These are phyloP conservation scores for Ctenochaetus hawaiiensis DNA, from an alignment of 2,797 vertebrate species.

Conservation along the genomic window DNA sequence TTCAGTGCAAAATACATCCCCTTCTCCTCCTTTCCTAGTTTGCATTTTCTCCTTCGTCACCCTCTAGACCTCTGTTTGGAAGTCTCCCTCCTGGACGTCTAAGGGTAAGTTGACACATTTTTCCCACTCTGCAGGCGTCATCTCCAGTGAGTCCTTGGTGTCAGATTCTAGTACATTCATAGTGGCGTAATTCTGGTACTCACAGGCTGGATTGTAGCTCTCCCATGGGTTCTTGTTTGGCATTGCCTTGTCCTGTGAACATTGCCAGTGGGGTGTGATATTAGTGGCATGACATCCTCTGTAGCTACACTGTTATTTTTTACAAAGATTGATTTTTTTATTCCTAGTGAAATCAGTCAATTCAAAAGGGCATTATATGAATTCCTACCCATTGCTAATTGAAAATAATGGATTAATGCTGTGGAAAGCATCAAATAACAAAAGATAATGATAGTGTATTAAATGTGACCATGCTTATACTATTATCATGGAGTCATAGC, in stretches of 20 bases:
- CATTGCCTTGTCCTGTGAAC: constrained; percentile 94
- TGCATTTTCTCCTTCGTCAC: constrained; percentile 71
- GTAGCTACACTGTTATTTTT: constrained; percentile 36
- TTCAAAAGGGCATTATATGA: constrained; percentile 56
- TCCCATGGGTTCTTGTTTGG: constrained; percentile 98
- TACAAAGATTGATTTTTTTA: constrained; percentile 30
- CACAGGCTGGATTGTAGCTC: constrained; percentile 96
- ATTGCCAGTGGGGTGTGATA: constrained; percentile 62
- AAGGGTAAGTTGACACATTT: constrained; percentile 99
- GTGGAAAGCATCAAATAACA: constrained; percentile 77
- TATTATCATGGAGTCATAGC: constrained; percentile 59
- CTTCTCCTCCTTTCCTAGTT: constrained; percentile 75
- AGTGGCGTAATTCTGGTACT: constrained; percentile 99
- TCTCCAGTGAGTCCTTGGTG: constrained; percentile 97
- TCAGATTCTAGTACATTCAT: constrained; percentile 98
- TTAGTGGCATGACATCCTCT: constrained; percentile 74
- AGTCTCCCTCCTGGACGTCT: constrained; percentile 99
- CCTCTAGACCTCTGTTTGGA: constrained; percentile 97
- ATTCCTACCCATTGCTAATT: constrained; percentile 57
- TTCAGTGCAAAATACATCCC: constrained; percentile 94
- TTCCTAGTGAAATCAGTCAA: constrained; percentile 43
- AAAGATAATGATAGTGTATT: constrained; percentile 75
- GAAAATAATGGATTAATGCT: constrained; percentile 75
- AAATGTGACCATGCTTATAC: constrained; percentile 71
- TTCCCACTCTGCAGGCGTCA: constrained; percentile 98